Evolutionary conservation across 2,797 vertebrate genomes (phyloP).

Genomic region (Oreochromis grahami): DNA sequence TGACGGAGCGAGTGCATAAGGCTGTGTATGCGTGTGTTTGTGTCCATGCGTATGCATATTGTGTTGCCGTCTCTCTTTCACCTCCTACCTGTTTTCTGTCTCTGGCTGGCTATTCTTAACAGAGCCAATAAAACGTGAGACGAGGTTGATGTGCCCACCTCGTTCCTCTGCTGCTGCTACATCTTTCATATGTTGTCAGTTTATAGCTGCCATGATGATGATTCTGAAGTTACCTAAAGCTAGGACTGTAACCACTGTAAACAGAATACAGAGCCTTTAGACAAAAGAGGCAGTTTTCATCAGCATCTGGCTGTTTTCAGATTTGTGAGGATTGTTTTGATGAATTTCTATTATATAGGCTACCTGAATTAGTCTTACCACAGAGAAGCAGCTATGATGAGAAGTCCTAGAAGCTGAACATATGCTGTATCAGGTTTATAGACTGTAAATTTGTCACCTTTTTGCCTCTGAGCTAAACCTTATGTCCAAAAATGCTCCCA

Average conservation of each 20-base stretch:
- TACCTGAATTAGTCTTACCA: background rate
- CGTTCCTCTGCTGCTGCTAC: background rate
- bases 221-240: background rate
- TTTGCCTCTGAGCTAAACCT: background rate
- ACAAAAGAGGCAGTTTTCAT: background rate
- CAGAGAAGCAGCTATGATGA: background rate
- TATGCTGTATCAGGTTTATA: background rate
- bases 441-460: background rate
- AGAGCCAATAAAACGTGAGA: background rate
- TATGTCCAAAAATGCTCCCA: background rate
- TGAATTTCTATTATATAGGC: background rate
- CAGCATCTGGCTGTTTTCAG: background rate
- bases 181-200: conserved; percentile 8
- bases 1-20: background rate
- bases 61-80: background rate
- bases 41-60: conserved; percentile 7
- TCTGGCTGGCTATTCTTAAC: background rate
- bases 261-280: background rate
- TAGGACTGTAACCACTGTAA: background rate
- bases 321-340: background rate
- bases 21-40: background rate
- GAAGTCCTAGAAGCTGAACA: background rate
- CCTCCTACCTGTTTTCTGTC: background rate
- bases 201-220: background rate
- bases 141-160: background rate